phyloP scores from a whole-genome alignment of 1,140 invertebrate genomes.

The Stegodyphus mimosarum region DNA sequence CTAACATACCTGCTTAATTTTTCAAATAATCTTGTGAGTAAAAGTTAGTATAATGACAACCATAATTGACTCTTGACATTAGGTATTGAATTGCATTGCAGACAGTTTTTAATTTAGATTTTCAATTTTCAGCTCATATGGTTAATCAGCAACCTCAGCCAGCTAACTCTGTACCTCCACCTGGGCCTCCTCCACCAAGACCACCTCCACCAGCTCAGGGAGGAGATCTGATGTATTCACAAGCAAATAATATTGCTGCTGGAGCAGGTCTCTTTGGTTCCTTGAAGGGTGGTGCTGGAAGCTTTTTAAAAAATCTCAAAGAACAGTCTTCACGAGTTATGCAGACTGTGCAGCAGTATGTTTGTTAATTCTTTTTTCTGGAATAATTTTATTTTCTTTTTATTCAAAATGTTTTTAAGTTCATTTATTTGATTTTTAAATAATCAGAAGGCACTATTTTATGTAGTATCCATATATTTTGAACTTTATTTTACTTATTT shows the following conservation, averaged over 20 bases:
- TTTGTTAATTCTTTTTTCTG: too few species aligned
- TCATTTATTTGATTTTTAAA: too few species aligned
- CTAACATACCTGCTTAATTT: too few species aligned
- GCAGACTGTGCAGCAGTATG: slow-evolving; percentile 93
- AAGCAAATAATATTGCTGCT: slow-evolving; percentile 63
- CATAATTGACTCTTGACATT: too few species aligned
- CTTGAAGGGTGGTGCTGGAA: slow-evolving; percentile 84
- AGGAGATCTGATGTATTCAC: not conserved
- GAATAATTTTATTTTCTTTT: not conserved
- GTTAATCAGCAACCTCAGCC: not conserved
- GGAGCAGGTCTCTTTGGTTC: slow-evolving; percentile 80
- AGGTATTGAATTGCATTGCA: too few species aligned
- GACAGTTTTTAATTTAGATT: not conserved
- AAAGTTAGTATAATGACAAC: too few species aligned
- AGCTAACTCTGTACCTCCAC: not conserved
- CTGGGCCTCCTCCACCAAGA: slow-evolving; percentile 8
- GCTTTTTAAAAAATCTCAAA: slow-evolving; percentile 91
- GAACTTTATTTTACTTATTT: too few species aligned
- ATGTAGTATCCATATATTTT: too few species aligned
- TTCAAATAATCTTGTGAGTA: too few species aligned
- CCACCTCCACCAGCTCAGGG: slow-evolving; percentile 29
- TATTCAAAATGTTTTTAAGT: not conserved
- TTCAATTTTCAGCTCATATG: slow-evolving; percentile 13
- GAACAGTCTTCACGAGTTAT: slow-evolving; percentile 97
- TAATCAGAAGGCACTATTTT: too few species aligned